These are phyloP conservation scores for Tetanocera ferruginea DNA, from an alignment of 2,888 invertebrate genomes.

Conservation along the genomic window DNA sequence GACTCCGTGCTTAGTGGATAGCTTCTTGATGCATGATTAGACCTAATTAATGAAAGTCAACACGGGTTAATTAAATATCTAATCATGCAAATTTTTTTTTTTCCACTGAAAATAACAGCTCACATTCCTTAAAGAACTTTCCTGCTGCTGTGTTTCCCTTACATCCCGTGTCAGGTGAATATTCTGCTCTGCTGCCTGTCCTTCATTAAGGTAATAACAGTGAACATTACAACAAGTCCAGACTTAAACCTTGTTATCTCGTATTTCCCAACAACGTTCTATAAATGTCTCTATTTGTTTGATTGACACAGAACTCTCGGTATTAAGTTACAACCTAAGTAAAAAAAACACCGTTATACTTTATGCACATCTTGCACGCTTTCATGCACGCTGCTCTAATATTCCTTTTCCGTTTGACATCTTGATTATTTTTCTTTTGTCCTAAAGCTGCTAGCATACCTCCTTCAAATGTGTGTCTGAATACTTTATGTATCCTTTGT, in stretches of 20 bases:
- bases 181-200: background rate
- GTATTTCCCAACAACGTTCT: background rate
- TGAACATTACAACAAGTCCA: background rate
- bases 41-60: too few relatives aligned
- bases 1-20: background rate
- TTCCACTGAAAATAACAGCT: background rate
- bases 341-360: background rate
- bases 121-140: background rate
- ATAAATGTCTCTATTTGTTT: background rate
- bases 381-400: background rate
- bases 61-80: too few relatives aligned
- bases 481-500: background rate
- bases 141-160: background rate
- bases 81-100: too few relatives aligned
- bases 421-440: constrained; percentile 20
- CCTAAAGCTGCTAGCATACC: background rate
- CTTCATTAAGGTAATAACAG: constrained; percentile 6
- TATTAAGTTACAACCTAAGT: constrained; percentile 5
- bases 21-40: background rate
- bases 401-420: constrained; percentile 18
- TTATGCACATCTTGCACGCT: background rate
- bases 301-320: background rate
- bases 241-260: background rate
- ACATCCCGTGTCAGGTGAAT: constrained; percentile 20
- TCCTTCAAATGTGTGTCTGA: background rate